Conservation (phyloP, 2,797 vertebrate species). For the Decapterus maruadsi region DNA sequence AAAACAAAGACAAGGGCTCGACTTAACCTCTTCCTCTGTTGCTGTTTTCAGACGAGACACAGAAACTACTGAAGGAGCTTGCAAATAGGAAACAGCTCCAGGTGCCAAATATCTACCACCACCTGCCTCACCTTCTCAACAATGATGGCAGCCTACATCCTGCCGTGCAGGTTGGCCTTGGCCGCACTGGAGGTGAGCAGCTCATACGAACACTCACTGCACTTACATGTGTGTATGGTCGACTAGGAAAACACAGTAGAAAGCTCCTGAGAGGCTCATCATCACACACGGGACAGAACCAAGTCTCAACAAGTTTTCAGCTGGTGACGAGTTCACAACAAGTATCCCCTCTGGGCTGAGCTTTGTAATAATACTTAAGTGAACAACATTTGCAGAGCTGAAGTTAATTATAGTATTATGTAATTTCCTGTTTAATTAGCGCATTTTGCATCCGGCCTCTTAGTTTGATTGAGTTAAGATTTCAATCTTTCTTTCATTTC, state of each 20-base stretch:
- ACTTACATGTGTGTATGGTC: not conserved
- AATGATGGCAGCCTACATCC: conserved; percentile 97
- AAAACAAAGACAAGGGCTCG: not conserved
- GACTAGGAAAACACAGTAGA: conserved; percentile 23
- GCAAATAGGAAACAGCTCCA: conserved; percentile 94
- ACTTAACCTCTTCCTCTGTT: not conserved
- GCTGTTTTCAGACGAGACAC: conserved; percentile 90
- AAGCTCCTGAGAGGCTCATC: conserved; percentile 34
- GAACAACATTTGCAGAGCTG: not conserved
- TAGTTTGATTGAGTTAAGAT: not conserved
- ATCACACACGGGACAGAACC: conserved; percentile 30
- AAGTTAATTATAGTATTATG: not conserved
- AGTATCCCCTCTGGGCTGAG: conserved; percentile 29
- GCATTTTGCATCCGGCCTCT: not conserved
- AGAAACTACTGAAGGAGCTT: conserved; percentile 96
- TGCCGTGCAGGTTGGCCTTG: conserved; percentile 94
- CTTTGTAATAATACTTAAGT: conserved; percentile 5
- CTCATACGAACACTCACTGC: not conserved
- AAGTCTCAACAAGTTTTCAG: conserved; percentile 54
- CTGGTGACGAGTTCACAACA: conserved; percentile 36
- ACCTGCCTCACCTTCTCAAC: conserved; percentile 98
- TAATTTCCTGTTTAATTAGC: not conserved
- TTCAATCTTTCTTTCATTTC: not conserved
- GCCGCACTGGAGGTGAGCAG: conserved; percentile 94
- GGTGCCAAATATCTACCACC: conserved; percentile 99